A percentile compares a stretch with the other conserved stretches of the same genome.
These are phyloP conservation scores for Ivindomyrus marchei DNA, from an alignment of 2,113 vertebrate genomes.

Conservation along the genomic window DNA sequence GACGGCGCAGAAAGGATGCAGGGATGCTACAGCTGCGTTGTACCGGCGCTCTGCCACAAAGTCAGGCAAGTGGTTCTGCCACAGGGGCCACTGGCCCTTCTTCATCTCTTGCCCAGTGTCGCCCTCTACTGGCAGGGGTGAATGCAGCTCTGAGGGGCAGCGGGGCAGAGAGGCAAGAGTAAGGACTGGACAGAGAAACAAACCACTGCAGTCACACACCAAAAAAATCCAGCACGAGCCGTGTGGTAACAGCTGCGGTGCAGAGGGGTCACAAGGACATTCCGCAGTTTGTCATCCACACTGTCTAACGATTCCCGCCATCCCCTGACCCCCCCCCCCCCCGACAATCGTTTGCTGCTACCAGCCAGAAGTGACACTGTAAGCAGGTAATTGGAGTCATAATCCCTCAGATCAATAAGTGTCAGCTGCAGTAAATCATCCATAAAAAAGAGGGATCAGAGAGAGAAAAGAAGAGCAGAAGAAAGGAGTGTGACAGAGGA, in stretches of 20 bases:
- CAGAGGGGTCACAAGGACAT: not conserved
- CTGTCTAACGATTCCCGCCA: not conserved
- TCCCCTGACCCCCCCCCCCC: not conserved
- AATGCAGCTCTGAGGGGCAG: conserved; percentile 52
- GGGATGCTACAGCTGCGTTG: conserved; percentile 74
- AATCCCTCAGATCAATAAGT: conserved; percentile 56
- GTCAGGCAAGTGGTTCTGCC: conserved; percentile 74
- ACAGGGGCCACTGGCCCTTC: conserved; percentile 70
- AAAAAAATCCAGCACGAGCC: not conserved
- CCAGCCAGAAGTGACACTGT: conserved; percentile 53
- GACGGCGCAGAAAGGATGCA: conserved; percentile 82
- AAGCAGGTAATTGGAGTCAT: conserved; percentile 59
- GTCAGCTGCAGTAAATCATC: conserved; percentile 45
- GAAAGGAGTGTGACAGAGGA: not conserved
- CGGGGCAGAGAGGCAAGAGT: not conserved
- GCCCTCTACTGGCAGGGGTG: conserved; percentile 69
- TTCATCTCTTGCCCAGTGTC: conserved; percentile 66
- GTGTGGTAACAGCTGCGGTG: conserved; percentile 10
- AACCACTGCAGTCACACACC: not conserved
- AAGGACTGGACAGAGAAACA: not conserved
- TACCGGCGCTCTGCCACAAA: conserved; percentile 83
- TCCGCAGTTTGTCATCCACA: not conserved
- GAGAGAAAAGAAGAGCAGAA: not conserved
- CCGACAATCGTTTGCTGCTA: conserved; percentile 35
- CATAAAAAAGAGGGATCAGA: not conserved